phyloP scores from a whole-genome alignment of 2,888 invertebrate species.

The Caenorhabditis becei region DNA sequence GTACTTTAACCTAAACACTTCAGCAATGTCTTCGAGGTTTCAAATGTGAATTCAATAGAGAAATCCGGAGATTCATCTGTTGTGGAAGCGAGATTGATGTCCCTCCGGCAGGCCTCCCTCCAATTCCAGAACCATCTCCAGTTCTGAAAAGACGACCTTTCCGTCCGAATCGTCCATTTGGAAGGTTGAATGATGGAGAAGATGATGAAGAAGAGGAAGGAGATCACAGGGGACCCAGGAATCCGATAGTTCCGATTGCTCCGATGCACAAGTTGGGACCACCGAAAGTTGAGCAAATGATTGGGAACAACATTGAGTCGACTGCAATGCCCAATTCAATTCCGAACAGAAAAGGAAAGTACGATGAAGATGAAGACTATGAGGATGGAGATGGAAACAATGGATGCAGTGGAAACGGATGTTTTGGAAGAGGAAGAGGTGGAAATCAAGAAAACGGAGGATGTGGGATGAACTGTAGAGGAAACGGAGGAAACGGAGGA shows the following conservation, averaged over 20 bases:
- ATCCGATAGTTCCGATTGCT: constrained; percentile 38
- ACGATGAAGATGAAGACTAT: constrained; percentile 57
- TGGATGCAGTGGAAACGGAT: constrained; percentile 51
- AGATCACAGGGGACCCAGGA: constrained; percentile 31
- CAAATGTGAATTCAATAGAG: constrained; percentile 73
- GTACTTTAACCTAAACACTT: constrained; percentile 13
- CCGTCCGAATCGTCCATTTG: constrained; percentile 63
- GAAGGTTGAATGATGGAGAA: constrained; percentile 66
- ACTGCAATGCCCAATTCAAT: constrained; percentile 27
- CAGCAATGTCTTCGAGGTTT: constrained; percentile 72
- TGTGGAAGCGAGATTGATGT: constrained; percentile 70
- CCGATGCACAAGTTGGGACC: constrained; percentile 18
- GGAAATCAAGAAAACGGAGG: constrained; percentile 38
- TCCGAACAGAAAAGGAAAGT: constrained; percentile 38
- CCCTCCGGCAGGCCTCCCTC: constrained; percentile 69
- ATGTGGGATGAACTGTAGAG: constrained; percentile 49
- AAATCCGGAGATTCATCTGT: constrained; percentile 73
- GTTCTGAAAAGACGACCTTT: constrained; percentile 67
- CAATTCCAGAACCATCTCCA: constrained; percentile 70
- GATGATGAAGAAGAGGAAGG: constrained; percentile 41
- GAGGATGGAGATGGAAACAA: constrained; percentile 38
- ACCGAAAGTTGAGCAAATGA: constrained; percentile 42
- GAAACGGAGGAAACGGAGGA: constrained; percentile 31
- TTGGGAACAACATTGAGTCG: constrained; percentile 31
- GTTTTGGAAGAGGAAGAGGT: constrained; percentile 44